Evolutionary conservation across 2,888 invertebrate genomes (phyloP).

Genomic region (Andrena bucephala): DNA sequence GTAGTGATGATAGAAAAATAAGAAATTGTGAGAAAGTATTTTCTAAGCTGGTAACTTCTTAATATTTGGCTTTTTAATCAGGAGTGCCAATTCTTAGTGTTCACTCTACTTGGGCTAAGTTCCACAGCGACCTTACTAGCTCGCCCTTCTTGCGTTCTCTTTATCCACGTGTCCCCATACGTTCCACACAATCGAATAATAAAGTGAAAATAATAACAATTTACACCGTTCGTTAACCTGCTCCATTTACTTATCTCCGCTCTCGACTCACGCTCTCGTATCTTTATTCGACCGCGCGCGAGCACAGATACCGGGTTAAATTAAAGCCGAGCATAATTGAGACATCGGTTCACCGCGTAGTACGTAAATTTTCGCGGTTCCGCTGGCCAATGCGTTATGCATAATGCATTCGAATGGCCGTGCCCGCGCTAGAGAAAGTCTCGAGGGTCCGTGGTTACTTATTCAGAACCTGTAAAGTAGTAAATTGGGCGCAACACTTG

Average conservation of each 20-base stretch:
- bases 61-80: no score
- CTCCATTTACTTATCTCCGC: constrained; percentile 5
- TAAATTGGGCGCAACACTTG: constrained; percentile 60
- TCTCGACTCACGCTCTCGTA: background rate
- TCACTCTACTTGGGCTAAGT: no score
- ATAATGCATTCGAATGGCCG: constrained; percentile 43
- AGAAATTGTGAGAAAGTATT: no score
- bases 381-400: constrained; percentile 52
- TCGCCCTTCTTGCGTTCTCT: no score
- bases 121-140: no score
- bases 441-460: constrained; percentile 22
- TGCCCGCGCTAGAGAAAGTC: constrained; percentile 46
- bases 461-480: constrained; percentile 47
- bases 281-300: background rate
- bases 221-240: background rate
- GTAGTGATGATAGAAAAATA: no score
- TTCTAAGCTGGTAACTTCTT: no score
- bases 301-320: constrained; percentile 3
- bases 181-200: no score
- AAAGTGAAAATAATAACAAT: background rate
- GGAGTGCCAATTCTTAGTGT: no score
- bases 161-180: no score
- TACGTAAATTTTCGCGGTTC: constrained; percentile 54
- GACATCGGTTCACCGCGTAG: constrained; percentile 47
- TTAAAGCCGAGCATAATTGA: constrained; percentile 47